Evolutionary conservation across 2,888 invertebrate species (phyloP).

Genomic region (Mallateleia sp.): DNA sequence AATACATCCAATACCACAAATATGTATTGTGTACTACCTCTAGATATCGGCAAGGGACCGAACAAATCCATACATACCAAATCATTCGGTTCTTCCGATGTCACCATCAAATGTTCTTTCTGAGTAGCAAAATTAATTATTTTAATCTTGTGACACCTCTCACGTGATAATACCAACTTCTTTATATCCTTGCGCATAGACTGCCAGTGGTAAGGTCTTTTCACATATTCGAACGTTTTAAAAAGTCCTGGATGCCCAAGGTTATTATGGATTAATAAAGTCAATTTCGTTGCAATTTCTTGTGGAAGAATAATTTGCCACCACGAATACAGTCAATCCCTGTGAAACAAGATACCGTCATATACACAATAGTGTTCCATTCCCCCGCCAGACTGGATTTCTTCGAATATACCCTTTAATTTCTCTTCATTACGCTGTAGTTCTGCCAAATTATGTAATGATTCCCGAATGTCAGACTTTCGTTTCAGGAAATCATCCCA

Average conservation of each 20-base stretch:
- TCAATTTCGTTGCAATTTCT: not conserved
- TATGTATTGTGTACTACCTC: slow-evolving; percentile 58
- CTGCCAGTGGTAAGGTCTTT: slow-evolving; percentile 14
- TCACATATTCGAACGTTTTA: slow-evolving; percentile 2
- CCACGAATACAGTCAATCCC: not conserved
- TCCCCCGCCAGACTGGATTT: too few species aligned
- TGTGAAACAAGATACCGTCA: not conserved
- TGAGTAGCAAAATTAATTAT: not conserved
- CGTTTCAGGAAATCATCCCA: too few species aligned
- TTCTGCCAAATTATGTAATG: too few species aligned
- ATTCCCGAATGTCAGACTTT: too few species aligned
- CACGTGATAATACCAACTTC: not conserved
- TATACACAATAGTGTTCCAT: not conserved
- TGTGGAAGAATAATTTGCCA: not conserved
- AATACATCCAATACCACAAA: slow-evolving; percentile 44
- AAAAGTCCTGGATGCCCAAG: slow-evolving; percentile 18
- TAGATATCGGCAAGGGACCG: slow-evolving; percentile 37
- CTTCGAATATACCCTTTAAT: too few species aligned
- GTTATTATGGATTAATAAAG: not conserved
- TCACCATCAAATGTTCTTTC: slow-evolving; percentile 75
- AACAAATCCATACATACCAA: slow-evolving; percentile 37
- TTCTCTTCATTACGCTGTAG: too few species aligned
- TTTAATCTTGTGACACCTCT: slow-evolving; percentile 12
- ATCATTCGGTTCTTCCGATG: slow-evolving; percentile 14
- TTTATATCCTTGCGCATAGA: slow-evolving; percentile 1